Percentiles rank a stretch among this genome's conserved stretches.
Conservation (phyloP, 1,140 invertebrate genomes). For the Drosophila miranda region DNA sequence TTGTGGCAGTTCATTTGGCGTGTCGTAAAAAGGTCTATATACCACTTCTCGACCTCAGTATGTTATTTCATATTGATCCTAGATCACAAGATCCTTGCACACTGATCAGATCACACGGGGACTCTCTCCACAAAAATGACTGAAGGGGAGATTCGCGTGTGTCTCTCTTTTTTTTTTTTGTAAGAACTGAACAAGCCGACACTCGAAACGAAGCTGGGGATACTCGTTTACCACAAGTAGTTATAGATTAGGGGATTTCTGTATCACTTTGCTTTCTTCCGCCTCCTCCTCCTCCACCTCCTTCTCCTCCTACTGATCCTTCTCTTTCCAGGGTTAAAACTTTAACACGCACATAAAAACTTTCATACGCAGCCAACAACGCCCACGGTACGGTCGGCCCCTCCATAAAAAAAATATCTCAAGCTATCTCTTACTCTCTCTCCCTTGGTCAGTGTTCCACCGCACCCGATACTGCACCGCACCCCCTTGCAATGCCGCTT, state of each 20-base stretch:
- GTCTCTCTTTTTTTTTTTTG: no score
- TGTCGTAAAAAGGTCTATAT: slow-evolving; percentile 2
- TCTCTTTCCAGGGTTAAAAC: slow-evolving; percentile 45
- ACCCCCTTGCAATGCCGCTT: slow-evolving; percentile 62
- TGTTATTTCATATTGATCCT: no score
- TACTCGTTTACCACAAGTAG: slow-evolving; percentile 1
- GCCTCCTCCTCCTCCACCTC: slow-evolving; percentile 10
- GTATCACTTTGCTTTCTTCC: slow-evolving; percentile 73
- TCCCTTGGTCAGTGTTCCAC: slow-evolving; percentile 41
- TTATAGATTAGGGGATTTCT: slow-evolving; percentile 44
- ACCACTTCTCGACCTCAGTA: no score
- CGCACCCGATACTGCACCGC: no score
- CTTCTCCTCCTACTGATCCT: neutral
- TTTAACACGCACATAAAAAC: slow-evolving; percentile 64
- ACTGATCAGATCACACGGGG: no score
- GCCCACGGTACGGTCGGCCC: no score
- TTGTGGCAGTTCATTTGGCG: slow-evolving; percentile 66
- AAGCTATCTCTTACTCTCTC: slow-evolving; percentile 51
- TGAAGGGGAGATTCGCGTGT: no score
- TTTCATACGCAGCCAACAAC: slow-evolving; percentile 36
- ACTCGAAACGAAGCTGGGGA: slow-evolving; percentile 30
- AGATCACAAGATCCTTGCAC: no score
- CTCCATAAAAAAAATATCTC: slow-evolving; percentile 57
- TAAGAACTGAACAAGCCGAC: slow-evolving; percentile 26
- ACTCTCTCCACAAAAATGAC: no score